These are phyloP conservation scores for Drosophila tropicalis DNA, from an alignment of 1,140 invertebrate genomes.

Conservation along the genomic window DNA sequence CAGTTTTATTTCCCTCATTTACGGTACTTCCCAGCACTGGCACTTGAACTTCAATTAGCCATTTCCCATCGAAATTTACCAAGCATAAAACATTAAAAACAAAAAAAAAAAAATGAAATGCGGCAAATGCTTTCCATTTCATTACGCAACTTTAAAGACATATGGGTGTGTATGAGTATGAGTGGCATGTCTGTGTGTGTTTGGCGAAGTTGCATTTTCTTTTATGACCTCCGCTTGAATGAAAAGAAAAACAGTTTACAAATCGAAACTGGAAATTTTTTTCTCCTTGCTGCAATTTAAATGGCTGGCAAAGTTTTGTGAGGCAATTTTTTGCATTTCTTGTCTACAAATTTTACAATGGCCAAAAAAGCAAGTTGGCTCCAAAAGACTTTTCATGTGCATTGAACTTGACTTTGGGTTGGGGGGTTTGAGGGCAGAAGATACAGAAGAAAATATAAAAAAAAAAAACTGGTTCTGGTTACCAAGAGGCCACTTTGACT, in stretches of 20 bases:
- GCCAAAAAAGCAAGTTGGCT: conserved; percentile 35
- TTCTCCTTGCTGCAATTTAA: conserved; percentile 56
- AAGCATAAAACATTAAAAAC: conserved; percentile 35
- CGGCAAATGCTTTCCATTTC: conserved; percentile 47
- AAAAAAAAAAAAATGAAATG: conserved; percentile 38
- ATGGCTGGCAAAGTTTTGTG: conserved; percentile 67
- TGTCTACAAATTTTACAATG: conserved; percentile 52
- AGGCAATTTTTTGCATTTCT: conserved; percentile 64
- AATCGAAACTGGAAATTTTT: conserved; percentile 71
- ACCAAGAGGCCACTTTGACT: conserved; percentile 8
- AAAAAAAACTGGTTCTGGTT: conserved; percentile 47
- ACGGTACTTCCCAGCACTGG: conserved; percentile 2
- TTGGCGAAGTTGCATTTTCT: conserved; percentile 30
- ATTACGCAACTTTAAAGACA: conserved; percentile 44
- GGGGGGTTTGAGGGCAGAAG: conserved; percentile 2
- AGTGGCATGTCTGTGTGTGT: neutral
- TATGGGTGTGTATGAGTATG: neutral
- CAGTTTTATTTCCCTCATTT: neutral
- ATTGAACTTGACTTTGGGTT: conserved; percentile 74
- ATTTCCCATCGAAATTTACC: conserved; percentile 25
- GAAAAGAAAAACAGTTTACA: conserved; percentile 50
- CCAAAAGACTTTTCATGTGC: conserved; percentile 59
- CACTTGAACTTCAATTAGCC: conserved; percentile 73
- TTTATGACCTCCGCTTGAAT: conserved; percentile 57
- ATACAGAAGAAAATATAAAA: conserved; percentile 11